A percentile compares a stretch with the other conserved stretches of the same genome.
Evolutionary conservation across 2,113 vertebrate genomes (phyloP).

Genomic region (Capra hircus): DNA sequence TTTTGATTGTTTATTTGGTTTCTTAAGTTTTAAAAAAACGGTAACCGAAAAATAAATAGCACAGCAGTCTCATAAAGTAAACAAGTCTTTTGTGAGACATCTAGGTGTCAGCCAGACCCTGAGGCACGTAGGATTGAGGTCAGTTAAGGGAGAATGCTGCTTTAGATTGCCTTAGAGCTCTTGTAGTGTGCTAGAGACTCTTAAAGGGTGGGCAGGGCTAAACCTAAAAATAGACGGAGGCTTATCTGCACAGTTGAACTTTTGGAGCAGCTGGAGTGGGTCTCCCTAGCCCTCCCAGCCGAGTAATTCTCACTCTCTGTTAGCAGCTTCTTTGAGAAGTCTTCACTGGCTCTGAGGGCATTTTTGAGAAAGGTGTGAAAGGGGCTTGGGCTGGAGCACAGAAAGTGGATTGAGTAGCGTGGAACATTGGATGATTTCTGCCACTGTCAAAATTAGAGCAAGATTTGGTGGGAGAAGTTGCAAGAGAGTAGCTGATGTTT

Average conservation of each 20-base stretch:
- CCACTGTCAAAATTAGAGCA: slow-evolving; percentile 65
- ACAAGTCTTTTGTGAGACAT: not conserved
- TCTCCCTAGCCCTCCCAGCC: slow-evolving; percentile 44
- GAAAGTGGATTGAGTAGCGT: slow-evolving; percentile 72
- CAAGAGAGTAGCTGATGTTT: slow-evolving; percentile 61
- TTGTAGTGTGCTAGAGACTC: not conserved
- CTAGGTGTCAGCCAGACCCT: not conserved
- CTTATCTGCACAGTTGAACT: slow-evolving; percentile 46
- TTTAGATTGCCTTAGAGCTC: not conserved
- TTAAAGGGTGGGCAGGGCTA: not conserved
- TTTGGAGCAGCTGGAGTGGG: slow-evolving; percentile 62
- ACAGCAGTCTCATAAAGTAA: not conserved
- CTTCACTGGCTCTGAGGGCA: slow-evolving; percentile 58
- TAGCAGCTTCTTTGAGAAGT: slow-evolving; percentile 67
- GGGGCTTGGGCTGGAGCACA: slow-evolving; percentile 72
- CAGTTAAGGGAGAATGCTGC: not conserved
- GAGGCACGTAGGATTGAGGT: not conserved
- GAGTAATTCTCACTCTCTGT: slow-evolving; percentile 63
- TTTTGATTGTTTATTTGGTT: not conserved
- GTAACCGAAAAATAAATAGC: not conserved
- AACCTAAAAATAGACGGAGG: slow-evolving; percentile 32
- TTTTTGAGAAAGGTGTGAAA: slow-evolving; percentile 66
- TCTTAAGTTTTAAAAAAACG: not conserved
- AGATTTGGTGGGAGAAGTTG: not conserved
- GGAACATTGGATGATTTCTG: slow-evolving; percentile 69